phyloP scores from a whole-genome alignment of 2,888 invertebrate species.

The Formica aserva region DNA sequence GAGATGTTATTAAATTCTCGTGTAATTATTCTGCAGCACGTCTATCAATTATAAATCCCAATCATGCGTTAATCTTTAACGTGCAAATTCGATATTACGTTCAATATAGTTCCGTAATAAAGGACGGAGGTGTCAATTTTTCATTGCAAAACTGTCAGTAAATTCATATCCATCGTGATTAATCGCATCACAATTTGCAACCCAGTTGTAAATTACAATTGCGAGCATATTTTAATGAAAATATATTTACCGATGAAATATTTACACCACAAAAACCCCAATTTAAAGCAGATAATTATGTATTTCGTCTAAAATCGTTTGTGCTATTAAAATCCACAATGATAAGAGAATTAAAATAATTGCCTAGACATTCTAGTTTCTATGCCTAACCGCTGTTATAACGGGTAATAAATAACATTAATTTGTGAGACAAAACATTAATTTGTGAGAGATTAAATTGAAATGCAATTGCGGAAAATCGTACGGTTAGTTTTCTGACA shows the following conservation, averaged over 20 bases:
- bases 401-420: conserved; percentile 14
- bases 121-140: conserved; percentile 34
- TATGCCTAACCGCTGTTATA: too few relatives aligned
- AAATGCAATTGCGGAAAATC: conserved; percentile 6
- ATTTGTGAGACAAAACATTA: not conserved
- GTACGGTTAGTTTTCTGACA: conserved; percentile 14
- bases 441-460: conserved; percentile 47
- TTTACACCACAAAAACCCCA: not conserved
- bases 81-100: conserved; percentile 22
- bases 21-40: conserved; percentile 8
- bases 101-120: conserved; percentile 1
- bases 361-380: too few relatives aligned
- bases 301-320: not conserved
- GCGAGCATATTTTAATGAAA: not conserved
- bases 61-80: conserved; percentile 24
- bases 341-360: too few relatives aligned
- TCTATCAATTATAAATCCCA: conserved; percentile 38
- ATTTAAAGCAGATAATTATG: not conserved
- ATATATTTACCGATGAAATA: not conserved
- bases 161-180: not conserved
- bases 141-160: conserved; percentile 9
- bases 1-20: conserved; percentile 19
- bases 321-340: not conserved
- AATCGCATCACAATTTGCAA: conserved; percentile 20
- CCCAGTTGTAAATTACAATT: not conserved